Percentiles rank a stretch among this genome's conserved stretches.
These are phyloP conservation scores for Pollenia amentaria DNA, from an alignment of 2,888 invertebrate genomes.

Conservation along the genomic window DNA sequence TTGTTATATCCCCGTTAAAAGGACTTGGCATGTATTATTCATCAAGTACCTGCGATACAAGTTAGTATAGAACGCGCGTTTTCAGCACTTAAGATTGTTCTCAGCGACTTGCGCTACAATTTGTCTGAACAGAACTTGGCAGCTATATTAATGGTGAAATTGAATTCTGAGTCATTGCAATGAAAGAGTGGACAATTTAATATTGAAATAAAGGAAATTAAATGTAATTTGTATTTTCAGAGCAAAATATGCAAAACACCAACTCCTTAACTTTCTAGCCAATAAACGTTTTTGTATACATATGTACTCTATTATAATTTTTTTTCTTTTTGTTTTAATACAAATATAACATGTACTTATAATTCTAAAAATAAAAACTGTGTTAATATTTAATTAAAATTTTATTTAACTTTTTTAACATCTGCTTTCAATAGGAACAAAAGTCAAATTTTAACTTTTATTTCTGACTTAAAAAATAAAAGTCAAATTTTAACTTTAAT, in stretches of 20 bases:
- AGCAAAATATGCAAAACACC: too few species aligned
- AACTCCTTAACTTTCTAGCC: too few species aligned
- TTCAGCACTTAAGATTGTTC: slow-evolving; percentile 22
- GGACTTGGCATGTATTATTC: slow-evolving; percentile 30
- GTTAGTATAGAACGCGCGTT: slow-evolving; percentile 26
- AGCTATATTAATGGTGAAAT: too few species aligned
- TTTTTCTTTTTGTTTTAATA: slow-evolving; percentile 24
- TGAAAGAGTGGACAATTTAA: too few species aligned
- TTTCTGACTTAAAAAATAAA: too few species aligned
- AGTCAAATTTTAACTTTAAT: too few species aligned
- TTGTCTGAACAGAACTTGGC: too few species aligned
- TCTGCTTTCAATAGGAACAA: too few species aligned
- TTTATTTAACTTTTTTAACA: slow-evolving; percentile 25
- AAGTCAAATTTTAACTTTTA: too few species aligned
- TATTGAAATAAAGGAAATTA: too few species aligned
- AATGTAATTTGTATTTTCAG: too few species aligned
- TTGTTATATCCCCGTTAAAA: neutral
- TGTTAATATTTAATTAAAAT: slow-evolving; percentile 14
- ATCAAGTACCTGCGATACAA: slow-evolving; percentile 21
- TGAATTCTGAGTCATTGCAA: too few species aligned
- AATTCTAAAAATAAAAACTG: neutral
- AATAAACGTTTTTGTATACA: neutral
- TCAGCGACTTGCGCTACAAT: slow-evolving; percentile 15
- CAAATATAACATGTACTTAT: slow-evolving; percentile 5
- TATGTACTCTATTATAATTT: slow-evolving; percentile 13